Conservation (phyloP, 2,113 vertebrate genomes). For the Tachuris rubrigastra region DNA sequence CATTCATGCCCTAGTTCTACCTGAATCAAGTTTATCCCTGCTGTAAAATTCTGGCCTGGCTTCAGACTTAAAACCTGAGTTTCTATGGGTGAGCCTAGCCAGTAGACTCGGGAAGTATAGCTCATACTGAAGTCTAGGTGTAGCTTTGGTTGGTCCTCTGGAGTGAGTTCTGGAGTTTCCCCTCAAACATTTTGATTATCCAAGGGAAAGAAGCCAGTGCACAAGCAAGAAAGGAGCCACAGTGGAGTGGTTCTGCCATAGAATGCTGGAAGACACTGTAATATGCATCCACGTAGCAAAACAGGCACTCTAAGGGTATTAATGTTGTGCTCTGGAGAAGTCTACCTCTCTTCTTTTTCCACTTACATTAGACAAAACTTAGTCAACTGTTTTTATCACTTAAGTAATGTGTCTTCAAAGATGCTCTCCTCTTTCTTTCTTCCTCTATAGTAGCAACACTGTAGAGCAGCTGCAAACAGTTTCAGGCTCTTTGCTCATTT, state of each 20-base stretch:
- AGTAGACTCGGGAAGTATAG: neutral
- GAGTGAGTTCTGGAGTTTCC: neutral
- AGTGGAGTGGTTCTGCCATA: no score
- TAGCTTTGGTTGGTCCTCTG: neutral
- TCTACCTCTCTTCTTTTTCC: neutral
- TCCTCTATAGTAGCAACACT: neutral
- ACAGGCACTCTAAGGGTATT: neutral
- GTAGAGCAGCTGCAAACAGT: neutral
- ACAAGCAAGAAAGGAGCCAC: neutral
- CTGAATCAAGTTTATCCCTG: neutral
- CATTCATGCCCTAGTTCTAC: neutral
- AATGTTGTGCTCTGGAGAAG: neutral
- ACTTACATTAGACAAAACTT: accelerated
- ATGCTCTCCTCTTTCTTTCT: neutral
- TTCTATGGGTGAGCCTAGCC: accelerated
- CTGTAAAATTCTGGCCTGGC: neutral
- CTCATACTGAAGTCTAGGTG: neutral
- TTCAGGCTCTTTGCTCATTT: neutral
- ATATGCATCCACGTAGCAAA: neutral
- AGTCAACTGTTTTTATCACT: neutral
- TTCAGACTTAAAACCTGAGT: neutral
- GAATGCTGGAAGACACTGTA: neutral
- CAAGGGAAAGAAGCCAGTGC: neutral
- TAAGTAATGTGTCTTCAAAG: neutral
- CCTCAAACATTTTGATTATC: accelerated